Evolutionary conservation across 2,797 vertebrate genomes (phyloP).

Genomic region (Rhincodon typus): DNA sequence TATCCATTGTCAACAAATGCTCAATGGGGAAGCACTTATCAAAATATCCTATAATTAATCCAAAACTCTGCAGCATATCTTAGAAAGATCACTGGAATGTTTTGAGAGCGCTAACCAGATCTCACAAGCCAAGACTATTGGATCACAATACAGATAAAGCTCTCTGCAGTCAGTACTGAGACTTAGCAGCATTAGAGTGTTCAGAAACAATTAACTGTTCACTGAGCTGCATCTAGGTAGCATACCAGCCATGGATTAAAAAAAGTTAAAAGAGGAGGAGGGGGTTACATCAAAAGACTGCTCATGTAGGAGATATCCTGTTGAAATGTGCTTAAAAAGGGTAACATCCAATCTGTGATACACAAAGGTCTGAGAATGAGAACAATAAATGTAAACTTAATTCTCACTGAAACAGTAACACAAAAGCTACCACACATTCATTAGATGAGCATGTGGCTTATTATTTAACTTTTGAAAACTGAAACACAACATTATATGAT

Average conservation of each 20-base stretch:
- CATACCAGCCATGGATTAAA: slow-evolving; percentile 47
- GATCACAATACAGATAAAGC: not conserved
- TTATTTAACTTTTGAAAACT: not conserved
- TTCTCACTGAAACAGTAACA: not conserved
- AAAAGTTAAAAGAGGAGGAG: slow-evolving; percentile 36
- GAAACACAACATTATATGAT: not conserved
- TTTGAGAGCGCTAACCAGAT: not conserved
- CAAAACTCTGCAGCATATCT: slow-evolving; percentile 18
- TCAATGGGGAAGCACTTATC: not conserved
- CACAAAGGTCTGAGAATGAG: not conserved
- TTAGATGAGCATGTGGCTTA: not conserved
- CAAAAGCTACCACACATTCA: not conserved
- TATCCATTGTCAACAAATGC: not conserved
- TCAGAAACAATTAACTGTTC: slow-evolving; percentile 41
- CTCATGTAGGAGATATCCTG: not conserved
- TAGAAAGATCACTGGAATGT: not conserved
- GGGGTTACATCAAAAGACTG: not conserved
- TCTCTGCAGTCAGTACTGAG: slow-evolving; percentile 9
- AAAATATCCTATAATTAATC: not conserved
- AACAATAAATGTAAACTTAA: slow-evolving; percentile 1
- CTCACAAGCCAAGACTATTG: not conserved
- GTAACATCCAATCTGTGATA: not conserved
- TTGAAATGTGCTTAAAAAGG: not conserved
- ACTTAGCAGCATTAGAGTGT: slow-evolving; percentile 7
- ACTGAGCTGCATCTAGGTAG: slow-evolving; percentile 38